Percentiles rank a stretch among this genome's conserved stretches.
Evolutionary conservation across 2,888 invertebrate species (phyloP).

Genomic region (Kuschelorhynchus macadamiae): DNA sequence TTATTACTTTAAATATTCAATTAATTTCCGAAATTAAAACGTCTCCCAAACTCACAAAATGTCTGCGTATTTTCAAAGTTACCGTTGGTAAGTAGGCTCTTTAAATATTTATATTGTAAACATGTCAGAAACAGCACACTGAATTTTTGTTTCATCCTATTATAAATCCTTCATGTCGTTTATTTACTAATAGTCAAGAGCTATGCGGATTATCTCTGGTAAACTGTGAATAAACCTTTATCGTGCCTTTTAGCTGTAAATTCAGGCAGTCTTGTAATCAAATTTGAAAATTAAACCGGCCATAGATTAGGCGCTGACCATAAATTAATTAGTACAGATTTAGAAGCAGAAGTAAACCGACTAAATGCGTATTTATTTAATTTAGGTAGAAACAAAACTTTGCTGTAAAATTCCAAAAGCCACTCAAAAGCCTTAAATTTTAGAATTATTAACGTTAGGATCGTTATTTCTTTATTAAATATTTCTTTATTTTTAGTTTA

Average conservation of each 20-base stretch:
- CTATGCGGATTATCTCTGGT: slow-evolving; percentile 33
- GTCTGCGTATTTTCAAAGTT: slow-evolving; percentile 33
- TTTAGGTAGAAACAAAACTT: background rate
- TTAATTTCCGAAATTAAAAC: too few species aligned
- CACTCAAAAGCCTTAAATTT: too few species aligned
- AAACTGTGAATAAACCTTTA: slow-evolving; percentile 58
- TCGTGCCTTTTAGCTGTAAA: slow-evolving; percentile 50
- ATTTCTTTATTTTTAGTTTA: too few species aligned
- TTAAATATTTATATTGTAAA: slow-evolving; percentile 39
- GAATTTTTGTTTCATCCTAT: slow-evolving; percentile 38
- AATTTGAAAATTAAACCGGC: slow-evolving; percentile 10
- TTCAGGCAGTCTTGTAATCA: slow-evolving; percentile 19
- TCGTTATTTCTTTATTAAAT: too few species aligned
- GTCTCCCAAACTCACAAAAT: slow-evolving; percentile 7
- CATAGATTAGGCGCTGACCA: background rate
- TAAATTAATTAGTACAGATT: background rate
- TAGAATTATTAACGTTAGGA: too few species aligned
- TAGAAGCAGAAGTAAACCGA: background rate
- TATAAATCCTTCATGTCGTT: slow-evolving; percentile 43
- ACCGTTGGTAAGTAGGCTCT: slow-evolving; percentile 15
- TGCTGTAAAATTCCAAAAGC: too few species aligned
- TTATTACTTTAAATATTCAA: too few species aligned
- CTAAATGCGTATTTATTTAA: background rate
- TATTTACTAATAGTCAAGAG: slow-evolving; percentile 38
- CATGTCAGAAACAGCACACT: slow-evolving; percentile 15